These are phyloP conservation scores for Mamestra configurata DNA, from an alignment of 1,140 invertebrate genomes.

Conservation along the genomic window DNA sequence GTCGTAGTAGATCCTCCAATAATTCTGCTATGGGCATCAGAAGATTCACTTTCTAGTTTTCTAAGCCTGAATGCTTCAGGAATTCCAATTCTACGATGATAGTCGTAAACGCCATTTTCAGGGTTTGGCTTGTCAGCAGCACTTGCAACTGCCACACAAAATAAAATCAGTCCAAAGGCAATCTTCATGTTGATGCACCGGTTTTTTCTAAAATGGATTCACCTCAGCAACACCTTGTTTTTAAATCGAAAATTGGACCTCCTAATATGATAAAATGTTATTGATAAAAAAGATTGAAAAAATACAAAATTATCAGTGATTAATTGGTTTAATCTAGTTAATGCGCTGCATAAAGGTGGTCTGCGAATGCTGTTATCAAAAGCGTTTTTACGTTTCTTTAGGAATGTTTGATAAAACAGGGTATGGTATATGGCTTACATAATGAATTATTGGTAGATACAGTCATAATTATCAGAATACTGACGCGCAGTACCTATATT, in stretches of 20 bases:
- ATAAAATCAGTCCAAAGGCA: conserved; percentile 11
- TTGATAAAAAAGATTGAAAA: background rate
- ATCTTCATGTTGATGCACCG: conserved; percentile 38
- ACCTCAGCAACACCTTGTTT: background rate
- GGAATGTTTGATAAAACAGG: background rate
- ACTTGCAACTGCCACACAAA: conserved; percentile 10
- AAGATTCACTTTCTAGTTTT: conserved; percentile 54
- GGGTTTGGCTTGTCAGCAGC: background rate
- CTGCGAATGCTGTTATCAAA: background rate
- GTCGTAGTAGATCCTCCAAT: conserved; percentile 58
- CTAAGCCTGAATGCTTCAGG: conserved; percentile 58
- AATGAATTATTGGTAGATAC: no score
- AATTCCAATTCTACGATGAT: conserved; percentile 58
- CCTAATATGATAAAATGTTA: background rate
- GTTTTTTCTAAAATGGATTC: background rate
- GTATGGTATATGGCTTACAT: background rate
- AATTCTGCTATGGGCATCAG: conserved; percentile 44
- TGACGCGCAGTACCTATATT: no score
- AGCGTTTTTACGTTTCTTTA: background rate
- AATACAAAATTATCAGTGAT: background rate
- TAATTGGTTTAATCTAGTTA: background rate
- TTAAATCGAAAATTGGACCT: background rate
- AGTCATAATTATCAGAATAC: no score
- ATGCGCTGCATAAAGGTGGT: background rate
- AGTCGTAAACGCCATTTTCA: conserved; percentile 58